Evolutionary conservation across 2,113 vertebrate species (phyloP), one percentile per base, ranked within the genome.

Genomic region (Cottus gobio): DNA sequence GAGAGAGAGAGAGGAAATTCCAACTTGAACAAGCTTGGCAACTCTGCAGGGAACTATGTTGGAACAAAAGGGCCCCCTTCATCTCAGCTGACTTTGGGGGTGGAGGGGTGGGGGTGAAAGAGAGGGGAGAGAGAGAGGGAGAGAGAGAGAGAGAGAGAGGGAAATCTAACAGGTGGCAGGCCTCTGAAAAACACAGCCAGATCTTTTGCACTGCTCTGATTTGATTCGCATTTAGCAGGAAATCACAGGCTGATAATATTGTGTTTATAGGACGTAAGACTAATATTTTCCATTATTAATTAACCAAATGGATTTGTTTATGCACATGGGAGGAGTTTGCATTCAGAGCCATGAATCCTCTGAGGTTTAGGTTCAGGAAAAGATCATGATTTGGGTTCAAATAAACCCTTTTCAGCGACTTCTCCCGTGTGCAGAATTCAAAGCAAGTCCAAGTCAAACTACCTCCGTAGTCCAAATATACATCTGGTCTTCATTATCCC

Each of bases 31-130:
- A 87, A 93, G 89, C 95, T 90, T 91, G 88, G 94, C 93, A 93
- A 94, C 95, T 85, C 88, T 80, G 93, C 90, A 93, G 92, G 91
- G 92, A 93, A 91, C 90, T 87, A 92, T 92, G 93, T 79, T 84
- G 70, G 91, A 90, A 94, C 92, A 94, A 94, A 94, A 93, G 94
- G 90, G 85, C 91, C 90, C 87, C 89, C 88, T 88, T 88, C 91
- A 81, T 90, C 93, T 87, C 88, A 92, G 89, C 89, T 85, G 90
- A 92, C 91, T 91, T 84, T 86, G 88, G 84, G 88, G 89, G 86
- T 79, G 79, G 88, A 5, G 7, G 30, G 58, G 0, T 7, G 34
- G 2, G 11, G 5, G 0, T 1, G 26, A 8, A 26, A 26, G 24
- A 7, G 1, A 8, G 2, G 9, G 4, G 0, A 2, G 26, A 8